Evolutionary conservation across 2,797 vertebrate genomes (phyloP).

Genomic region (Ibycter americanus): DNA sequence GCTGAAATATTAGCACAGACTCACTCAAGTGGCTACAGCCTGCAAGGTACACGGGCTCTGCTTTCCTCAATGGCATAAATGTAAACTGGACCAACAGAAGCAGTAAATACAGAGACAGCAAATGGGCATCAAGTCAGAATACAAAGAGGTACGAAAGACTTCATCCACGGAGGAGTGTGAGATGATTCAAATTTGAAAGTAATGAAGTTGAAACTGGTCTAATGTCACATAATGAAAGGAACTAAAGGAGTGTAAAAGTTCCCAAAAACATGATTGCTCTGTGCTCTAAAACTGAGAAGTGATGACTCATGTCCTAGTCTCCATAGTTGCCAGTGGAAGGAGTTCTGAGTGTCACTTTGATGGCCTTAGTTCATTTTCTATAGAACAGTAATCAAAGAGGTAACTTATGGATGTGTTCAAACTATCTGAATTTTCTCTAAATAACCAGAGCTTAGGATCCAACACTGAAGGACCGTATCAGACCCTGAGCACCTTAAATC

Average conservation of each 20-base stretch:
- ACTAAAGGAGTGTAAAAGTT: not conserved
- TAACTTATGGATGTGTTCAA: not conserved
- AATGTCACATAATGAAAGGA: not conserved
- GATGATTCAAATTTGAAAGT: not conserved
- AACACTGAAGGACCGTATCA: not conserved
- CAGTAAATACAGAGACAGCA: not conserved
- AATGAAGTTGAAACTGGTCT: not conserved
- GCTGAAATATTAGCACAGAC: not conserved
- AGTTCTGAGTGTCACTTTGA: not conserved
- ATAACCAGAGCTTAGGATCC: not conserved
- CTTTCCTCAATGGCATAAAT: not conserved
- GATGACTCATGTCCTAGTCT: not conserved
- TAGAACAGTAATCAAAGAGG: not conserved
- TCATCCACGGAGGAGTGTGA: not conserved
- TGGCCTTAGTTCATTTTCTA: not conserved
- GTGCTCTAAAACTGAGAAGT: not conserved
- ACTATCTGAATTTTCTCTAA: not conserved
- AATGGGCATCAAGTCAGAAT: not conserved
- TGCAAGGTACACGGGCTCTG: not conserved
- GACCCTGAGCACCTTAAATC: not conserved
- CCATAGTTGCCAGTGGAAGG: not conserved
- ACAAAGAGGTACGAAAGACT: accelerated
- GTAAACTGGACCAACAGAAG: not conserved
- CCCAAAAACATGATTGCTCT: not conserved
- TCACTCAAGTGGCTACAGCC: not conserved